A percentile compares a stretch with the other conserved stretches of the same genome.
Conservation (phyloP, 2,113 vertebrate species). For the mouse (Mus musculus) region DNA sequence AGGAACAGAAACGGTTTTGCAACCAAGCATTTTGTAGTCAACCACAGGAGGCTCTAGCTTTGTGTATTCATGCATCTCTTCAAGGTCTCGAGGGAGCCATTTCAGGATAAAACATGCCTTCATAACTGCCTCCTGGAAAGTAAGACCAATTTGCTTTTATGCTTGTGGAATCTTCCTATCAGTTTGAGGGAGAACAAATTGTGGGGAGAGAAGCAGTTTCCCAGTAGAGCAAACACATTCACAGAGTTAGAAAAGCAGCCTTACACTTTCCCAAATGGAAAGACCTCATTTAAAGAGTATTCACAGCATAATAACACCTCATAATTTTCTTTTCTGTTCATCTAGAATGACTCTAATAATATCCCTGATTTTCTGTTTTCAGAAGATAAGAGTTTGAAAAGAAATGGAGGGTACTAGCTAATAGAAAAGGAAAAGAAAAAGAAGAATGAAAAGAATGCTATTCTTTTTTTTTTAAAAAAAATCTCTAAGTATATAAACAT, state of each 20-base stretch:
- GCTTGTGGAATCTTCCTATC: constrained; percentile 68
- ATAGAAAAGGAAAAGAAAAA: not conserved
- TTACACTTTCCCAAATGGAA: constrained; percentile 49
- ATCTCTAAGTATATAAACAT: constrained; percentile 29
- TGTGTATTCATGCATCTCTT: constrained; percentile 65
- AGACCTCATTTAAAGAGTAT: constrained; percentile 47
- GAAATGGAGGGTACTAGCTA: not conserved
- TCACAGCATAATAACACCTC: constrained; percentile 21
- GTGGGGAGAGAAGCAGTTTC: constrained; percentile 45
- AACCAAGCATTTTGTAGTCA: constrained; percentile 46
- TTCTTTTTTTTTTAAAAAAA: constrained; percentile 27
- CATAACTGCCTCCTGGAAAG: constrained; percentile 60
- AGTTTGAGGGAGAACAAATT: constrained; percentile 62
- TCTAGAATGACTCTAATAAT: constrained; percentile 28
- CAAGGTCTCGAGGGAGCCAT: constrained; percentile 57
- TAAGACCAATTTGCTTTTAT: constrained; percentile 69
- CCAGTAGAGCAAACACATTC: constrained; percentile 30
- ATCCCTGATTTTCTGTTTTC: not conserved
- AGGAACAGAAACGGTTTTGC: constrained; percentile 40
- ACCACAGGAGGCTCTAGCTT: constrained; percentile 16
- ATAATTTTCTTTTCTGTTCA: constrained; percentile 39
- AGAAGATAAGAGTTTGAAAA: not conserved
- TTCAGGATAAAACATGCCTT: constrained; percentile 65
- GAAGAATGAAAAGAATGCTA: too few species aligned
- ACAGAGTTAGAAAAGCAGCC: constrained; percentile 30